Conservation (phyloP, 2,797 vertebrate genomes). For the Menidia menidia region DNA sequence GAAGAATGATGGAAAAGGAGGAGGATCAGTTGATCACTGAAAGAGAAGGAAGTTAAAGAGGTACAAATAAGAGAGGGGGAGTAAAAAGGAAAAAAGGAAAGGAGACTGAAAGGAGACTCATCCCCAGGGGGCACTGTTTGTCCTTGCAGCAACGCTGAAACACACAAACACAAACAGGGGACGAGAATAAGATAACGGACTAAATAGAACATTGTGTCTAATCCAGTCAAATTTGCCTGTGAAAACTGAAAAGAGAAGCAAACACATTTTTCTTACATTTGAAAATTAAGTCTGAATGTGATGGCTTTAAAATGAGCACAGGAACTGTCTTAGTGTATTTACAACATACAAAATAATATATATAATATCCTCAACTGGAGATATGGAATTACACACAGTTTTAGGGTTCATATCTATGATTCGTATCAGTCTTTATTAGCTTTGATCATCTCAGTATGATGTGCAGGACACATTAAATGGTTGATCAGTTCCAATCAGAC, state of each 20-base stretch:
- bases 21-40: slow-evolving; percentile 5
- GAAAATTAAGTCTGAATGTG: too few species aligned
- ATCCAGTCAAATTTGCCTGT: slow-evolving; percentile 7
- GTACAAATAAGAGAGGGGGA: background rate
- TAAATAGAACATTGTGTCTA: slow-evolving; percentile 1
- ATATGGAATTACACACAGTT: too few species aligned
- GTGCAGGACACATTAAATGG: too few species aligned
- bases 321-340: too few species aligned
- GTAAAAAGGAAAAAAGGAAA: slow-evolving; percentile 18
- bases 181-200: background rate
- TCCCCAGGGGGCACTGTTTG: slow-evolving; percentile 84
- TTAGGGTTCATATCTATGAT: too few species aligned
- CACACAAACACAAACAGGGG: background rate
- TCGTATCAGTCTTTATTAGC: too few species aligned
- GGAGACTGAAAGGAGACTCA: slow-evolving; percentile 57
- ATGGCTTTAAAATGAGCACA: too few species aligned
- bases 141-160: slow-evolving; percentile 57
- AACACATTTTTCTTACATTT: too few species aligned
- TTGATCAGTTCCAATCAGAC: too few species aligned
- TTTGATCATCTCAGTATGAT: too few species aligned
- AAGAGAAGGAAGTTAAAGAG: background rate
- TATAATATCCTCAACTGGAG: too few species aligned
- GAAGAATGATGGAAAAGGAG: background rate
- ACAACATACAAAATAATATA: too few species aligned
- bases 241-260: background rate